Evolutionary conservation across 2,888 invertebrate genomes (phyloP).

Genomic region (Microplitis deprimator): DNA sequence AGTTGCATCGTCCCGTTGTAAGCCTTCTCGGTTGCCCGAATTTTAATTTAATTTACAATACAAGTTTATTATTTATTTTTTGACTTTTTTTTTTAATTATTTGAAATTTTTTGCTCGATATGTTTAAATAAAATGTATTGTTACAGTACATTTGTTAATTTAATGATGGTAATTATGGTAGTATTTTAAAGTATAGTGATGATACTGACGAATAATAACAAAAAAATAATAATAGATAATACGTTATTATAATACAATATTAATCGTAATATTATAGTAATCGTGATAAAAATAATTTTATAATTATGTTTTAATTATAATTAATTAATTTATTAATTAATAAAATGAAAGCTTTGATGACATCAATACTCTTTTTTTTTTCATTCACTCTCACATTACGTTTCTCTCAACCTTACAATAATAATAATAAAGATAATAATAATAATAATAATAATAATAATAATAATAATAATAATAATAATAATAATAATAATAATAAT

Average conservation of each 20-base stretch:
- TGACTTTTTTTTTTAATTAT: too few relatives aligned
- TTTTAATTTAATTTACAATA: neutral
- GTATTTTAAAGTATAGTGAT: neutral
- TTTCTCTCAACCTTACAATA: conserved; percentile 3
- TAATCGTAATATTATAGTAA: neutral
- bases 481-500: conserved; percentile 18
- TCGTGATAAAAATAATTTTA: neutral
- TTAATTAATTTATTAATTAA: neutral
- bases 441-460: conserved; percentile 23
- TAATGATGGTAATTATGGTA: conserved; percentile 5
- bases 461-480: conserved; percentile 19
- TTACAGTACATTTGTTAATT: neutral
- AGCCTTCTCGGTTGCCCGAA: conserved; percentile 5
- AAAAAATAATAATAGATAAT: conserved; percentile 20
- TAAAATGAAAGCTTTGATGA: neutral
- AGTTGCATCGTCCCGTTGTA: conserved; percentile 42
- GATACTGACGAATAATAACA: conserved; percentile 22
- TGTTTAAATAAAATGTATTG: conserved; percentile 2
- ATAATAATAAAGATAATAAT: conserved; percentile 12
- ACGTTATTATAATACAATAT: neutral
- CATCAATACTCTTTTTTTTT: neutral
- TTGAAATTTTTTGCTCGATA: neutral
- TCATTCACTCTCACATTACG: neutral
- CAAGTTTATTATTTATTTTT: too few relatives aligned
- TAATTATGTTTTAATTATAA: neutral